Percentiles rank a stretch among this genome's conserved stretches.
Conservation (phyloP, 2,797 vertebrate species). For the Anguilla obscura region DNA sequence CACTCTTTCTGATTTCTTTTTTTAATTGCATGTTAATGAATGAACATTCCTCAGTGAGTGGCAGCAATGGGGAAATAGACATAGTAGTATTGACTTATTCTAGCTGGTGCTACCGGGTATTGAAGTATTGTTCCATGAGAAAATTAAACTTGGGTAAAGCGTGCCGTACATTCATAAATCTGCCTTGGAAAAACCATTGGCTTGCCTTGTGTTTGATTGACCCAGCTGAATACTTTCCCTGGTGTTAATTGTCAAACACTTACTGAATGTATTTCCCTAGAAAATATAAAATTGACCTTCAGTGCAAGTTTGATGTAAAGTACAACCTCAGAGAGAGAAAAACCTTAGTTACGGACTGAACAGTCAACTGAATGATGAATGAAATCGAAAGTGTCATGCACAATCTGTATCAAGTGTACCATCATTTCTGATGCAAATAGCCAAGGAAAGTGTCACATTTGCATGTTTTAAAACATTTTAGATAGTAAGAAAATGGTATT, state of each 20-base stretch:
- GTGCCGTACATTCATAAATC: background rate
- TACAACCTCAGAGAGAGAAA: background rate
- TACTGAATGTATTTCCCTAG: background rate
- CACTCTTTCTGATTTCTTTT: background rate
- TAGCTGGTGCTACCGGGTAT: background rate
- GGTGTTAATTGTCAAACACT: background rate
- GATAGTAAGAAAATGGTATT: background rate
- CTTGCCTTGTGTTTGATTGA: constrained; percentile 17
- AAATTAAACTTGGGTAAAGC: background rate
- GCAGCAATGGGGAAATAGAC: background rate
- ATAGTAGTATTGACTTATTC: background rate
- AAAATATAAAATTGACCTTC: background rate
- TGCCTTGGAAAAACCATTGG: background rate
- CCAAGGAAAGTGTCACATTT: background rate
- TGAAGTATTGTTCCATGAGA: background rate
- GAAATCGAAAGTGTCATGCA: background rate
- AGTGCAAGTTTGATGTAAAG: background rate
- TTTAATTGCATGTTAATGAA: constrained; percentile 17
- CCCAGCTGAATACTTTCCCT: constrained; percentile 1
- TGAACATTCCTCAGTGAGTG: background rate
- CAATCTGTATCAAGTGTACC: background rate
- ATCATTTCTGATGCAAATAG: background rate
- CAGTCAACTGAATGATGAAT: background rate
- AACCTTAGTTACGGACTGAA: background rate
- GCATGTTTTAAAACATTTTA: background rate